Percentiles rank a stretch among this genome's conserved stretches.
phyloP scores from a whole-genome alignment of 1,140 invertebrate species.

The Pomacea maculata region DNA sequence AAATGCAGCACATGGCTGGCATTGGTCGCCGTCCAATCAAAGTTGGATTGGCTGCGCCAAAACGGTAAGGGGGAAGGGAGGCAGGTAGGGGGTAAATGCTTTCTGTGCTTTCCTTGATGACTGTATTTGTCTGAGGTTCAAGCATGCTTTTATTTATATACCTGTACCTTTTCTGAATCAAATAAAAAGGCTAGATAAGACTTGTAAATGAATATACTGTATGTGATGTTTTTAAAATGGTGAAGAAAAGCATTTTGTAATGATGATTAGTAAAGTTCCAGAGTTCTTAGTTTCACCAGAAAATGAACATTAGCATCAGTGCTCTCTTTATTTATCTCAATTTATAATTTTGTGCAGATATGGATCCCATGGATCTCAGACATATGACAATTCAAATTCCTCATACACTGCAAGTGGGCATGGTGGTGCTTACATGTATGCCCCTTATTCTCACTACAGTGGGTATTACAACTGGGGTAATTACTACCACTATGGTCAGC shows the following conservation, averaged over 20 bases:
- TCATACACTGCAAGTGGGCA: not conserved
- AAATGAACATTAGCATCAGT: not conserved
- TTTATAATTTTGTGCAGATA: not conserved
- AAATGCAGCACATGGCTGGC: constrained; percentile 69
- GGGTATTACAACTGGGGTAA: constrained; percentile 35
- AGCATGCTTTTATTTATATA: no score
- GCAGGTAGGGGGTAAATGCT: no score
- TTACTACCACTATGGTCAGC: constrained; percentile 47
- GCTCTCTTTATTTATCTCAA: not conserved
- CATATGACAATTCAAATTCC: constrained; percentile 25
- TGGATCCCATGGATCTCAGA: constrained; percentile 21
- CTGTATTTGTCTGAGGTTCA: no score
- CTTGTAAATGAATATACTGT: no score
- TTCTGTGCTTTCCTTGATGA: no score
- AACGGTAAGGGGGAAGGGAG: constrained; percentile 75
- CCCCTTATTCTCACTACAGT: constrained; percentile 8
- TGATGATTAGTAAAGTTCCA: not conserved
- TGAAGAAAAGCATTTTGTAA: no score
- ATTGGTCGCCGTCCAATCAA: constrained; percentile 83
- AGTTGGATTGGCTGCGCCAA: constrained; percentile 86
- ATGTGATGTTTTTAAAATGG: no score
- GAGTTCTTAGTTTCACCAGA: not conserved
- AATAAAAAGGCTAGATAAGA: no score
- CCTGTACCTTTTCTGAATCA: no score
- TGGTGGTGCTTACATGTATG: constrained; percentile 8